Conservation (phyloP, 2,888 invertebrate genomes). For the Acanthopleura granulata region DNA sequence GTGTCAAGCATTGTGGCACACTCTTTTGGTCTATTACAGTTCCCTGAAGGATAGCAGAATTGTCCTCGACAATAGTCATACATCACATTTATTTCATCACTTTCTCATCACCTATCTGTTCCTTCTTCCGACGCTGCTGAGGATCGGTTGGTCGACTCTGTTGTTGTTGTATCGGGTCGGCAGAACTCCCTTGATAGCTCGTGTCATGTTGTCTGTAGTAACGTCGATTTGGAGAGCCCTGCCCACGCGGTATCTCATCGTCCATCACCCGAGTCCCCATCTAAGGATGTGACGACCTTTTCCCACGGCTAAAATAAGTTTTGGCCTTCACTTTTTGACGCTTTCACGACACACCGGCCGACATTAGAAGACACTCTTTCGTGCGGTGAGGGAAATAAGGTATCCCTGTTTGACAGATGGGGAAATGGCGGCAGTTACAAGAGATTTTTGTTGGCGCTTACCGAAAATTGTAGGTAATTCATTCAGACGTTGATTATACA, state of each 20-base stretch:
- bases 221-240: not conserved
- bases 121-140: not conserved
- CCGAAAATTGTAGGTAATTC: slow-evolving; percentile 15
- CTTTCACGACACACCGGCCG: not conserved
- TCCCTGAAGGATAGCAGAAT: no score
- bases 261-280: slow-evolving; percentile 11
- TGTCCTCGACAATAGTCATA: no score
- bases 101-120: not conserved
- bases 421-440: slow-evolving; percentile 7
- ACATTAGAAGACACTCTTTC: not conserved
- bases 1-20: not conserved
- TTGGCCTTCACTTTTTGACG: not conserved
- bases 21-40: no score
- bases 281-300: not conserved
- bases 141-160: not conserved
- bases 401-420: not conserved
- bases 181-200: not conserved
- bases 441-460: slow-evolving; percentile 3
- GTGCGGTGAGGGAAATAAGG: not conserved
- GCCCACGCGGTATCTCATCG: not conserved
- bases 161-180: not conserved
- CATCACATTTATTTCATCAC: no score
- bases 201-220: not conserved
- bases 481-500: not conserved
- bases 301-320: not conserved